Conservation (phyloP, 2,113 vertebrate species). For the Heloderma charlesbogerti region DNA sequence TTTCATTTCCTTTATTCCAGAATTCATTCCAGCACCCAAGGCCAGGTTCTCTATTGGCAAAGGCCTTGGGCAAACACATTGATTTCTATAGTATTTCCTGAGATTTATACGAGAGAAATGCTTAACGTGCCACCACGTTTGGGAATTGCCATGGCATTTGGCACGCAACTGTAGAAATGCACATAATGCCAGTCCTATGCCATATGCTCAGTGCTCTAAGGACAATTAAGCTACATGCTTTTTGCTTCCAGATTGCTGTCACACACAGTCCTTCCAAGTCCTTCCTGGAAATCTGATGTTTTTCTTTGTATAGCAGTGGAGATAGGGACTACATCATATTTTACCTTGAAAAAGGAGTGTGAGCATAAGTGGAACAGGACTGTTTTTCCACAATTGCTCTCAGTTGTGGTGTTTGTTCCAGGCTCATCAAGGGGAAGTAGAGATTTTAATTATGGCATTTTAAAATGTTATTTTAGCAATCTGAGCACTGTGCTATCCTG, state of each 20-base stretch:
- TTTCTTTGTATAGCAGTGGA: slow-evolving; percentile 20
- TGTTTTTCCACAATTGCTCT: neutral
- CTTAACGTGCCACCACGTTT: neutral
- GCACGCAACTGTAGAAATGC: neutral
- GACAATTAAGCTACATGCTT: slow-evolving; percentile 38
- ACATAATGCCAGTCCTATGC: slow-evolving; percentile 23
- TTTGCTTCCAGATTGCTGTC: slow-evolving; percentile 44
- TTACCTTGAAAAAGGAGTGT: slow-evolving; percentile 40
- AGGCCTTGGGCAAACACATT: neutral
- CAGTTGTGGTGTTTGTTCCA: neutral
- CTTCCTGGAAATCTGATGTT: slow-evolving; percentile 38
- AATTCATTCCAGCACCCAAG: slow-evolving; percentile 15
- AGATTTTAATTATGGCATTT: neutral
- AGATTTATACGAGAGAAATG: slow-evolving; percentile 20
- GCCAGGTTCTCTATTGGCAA: slow-evolving; percentile 31
- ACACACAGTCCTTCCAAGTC: neutral
- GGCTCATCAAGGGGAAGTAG: neutral
- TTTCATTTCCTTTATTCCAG: slow-evolving; percentile 53
- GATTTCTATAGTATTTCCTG: slow-evolving; percentile 14
- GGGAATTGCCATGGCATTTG: slow-evolving; percentile 7
- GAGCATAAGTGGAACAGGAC: neutral
- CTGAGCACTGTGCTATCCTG: neutral
- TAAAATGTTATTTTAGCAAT: neutral
- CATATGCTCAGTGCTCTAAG: slow-evolving; percentile 31
- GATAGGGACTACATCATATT: slow-evolving; percentile 9